Base-by-base conservation (phyloP, 1,140 invertebrate genomes). In the Aethina tumida region DNA sequence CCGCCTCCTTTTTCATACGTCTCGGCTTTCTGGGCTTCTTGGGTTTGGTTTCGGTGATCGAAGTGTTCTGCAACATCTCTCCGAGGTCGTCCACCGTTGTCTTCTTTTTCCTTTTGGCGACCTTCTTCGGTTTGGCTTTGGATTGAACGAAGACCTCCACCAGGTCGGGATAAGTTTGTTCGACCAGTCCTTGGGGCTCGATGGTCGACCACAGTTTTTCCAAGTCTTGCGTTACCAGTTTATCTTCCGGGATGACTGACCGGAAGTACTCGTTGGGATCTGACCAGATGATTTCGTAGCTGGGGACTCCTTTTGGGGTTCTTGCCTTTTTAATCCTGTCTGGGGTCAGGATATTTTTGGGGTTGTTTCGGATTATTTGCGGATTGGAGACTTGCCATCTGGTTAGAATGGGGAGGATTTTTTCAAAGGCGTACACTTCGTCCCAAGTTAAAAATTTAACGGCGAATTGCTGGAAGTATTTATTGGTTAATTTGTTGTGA, bases 361-460 rank as follows among this genome's bases (percentile, higher is more conserved):
- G 6, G 13, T 33, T 19, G 2, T 35, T 37, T 50, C 26, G 47
- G 53, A 45, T 46, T 63, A 32, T 5, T 22, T 39, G 18, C 17
- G 44, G 46, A 56, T 73, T 60, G 29, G 62, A 24, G 21, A 79
- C 49, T 48, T 79, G 77, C 79, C 80, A 84, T 28, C 82, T 69
- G 1, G 79, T 85, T 3, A 82, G 53, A 8, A 91, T 54, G 0
- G 84, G 81, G 35, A 89, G 66, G 42, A 85, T 77, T 61, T 89
- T 89, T 45, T 79, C 73, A 39, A 84, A 75, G 24, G 77, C 70
- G 55, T 88, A 86, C 14, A 75, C 67, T 53, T 77, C 71, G n/a
- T 77, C 70, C 85, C 85, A 91, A 38, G 68, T 65, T 24, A 87
- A 55, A 50, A 77, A 70, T 35, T 63, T 65, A 0, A 63, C 65